Conservation (phyloP, 2,113 vertebrate species). For the Suricata suricatta region DNA sequence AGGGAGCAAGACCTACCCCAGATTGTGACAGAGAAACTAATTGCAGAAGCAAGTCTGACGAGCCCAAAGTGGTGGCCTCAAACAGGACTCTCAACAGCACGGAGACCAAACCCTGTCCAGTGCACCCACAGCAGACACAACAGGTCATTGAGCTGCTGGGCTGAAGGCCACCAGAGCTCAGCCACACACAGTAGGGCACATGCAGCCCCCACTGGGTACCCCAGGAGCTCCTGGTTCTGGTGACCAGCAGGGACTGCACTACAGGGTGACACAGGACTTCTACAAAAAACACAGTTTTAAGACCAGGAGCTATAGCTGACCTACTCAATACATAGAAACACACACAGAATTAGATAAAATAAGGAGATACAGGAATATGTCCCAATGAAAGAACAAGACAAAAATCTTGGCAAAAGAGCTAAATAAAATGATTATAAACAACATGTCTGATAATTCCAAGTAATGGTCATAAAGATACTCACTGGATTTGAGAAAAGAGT, state of each 20-base stretch:
- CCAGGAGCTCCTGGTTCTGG: not conserved
- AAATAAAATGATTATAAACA: not conserved
- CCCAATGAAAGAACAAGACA: not conserved
- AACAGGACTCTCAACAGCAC: not conserved
- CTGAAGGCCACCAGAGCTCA: not conserved
- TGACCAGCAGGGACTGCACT: not conserved
- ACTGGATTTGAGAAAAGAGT: not conserved
- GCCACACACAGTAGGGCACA: not conserved
- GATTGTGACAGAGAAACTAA: not conserved
- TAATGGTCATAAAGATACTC: not conserved
- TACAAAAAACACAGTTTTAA: not conserved
- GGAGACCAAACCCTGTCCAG: not conserved
- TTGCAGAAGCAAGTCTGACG: not conserved
- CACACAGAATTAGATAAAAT: not conserved
- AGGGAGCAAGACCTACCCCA: not conserved
- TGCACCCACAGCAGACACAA: not conserved
- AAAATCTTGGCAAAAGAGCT: not conserved
- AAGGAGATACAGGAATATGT: not conserved
- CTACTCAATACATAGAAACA: not conserved
- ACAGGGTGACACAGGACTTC: not conserved
- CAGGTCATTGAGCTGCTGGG: not conserved
- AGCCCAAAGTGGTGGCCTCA: not conserved
- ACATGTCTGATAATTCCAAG: not conserved
- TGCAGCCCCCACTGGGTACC: not conserved
- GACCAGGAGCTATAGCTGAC: not conserved